phyloP scores from a whole-genome alignment of 2,888 invertebrate species.

The Sipha maydis region DNA sequence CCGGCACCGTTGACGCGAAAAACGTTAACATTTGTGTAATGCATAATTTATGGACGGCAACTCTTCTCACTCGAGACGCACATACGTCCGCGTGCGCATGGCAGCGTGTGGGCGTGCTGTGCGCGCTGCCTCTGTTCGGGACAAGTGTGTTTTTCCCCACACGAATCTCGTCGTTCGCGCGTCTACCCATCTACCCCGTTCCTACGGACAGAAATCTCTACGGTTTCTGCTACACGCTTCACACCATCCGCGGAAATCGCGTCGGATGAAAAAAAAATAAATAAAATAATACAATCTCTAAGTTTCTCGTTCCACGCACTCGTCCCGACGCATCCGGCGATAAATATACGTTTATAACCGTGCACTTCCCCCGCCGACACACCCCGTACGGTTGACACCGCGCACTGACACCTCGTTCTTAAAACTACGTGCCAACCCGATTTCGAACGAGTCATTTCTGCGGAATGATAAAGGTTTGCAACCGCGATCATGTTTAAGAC shows the following conservation, averaged over 20 bases:
- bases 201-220: neutral
- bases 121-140: too few relatives aligned
- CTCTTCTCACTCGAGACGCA: neutral
- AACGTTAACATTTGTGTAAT: neutral
- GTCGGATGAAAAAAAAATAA: too few relatives aligned
- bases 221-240: neutral
- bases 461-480: neutral
- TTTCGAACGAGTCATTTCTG: neutral
- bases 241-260: too few relatives aligned
- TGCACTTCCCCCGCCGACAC: neutral
- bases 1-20: neutral
- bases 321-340: too few relatives aligned
- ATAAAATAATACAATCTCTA: neutral
- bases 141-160: too few relatives aligned
- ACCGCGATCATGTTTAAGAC: neutral
- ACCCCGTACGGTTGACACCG: neutral
- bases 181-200: neutral
- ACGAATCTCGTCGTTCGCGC: too few relatives aligned
- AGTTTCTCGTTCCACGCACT: too few relatives aligned
- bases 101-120: neutral
- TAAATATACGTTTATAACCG: too few relatives aligned
- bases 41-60: neutral
- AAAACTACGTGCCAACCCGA: neutral
- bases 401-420: neutral
- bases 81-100: too few relatives aligned